Evolutionary conservation across 2,888 invertebrate genomes (phyloP).

Genomic region (Colostygia pectinataria): DNA sequence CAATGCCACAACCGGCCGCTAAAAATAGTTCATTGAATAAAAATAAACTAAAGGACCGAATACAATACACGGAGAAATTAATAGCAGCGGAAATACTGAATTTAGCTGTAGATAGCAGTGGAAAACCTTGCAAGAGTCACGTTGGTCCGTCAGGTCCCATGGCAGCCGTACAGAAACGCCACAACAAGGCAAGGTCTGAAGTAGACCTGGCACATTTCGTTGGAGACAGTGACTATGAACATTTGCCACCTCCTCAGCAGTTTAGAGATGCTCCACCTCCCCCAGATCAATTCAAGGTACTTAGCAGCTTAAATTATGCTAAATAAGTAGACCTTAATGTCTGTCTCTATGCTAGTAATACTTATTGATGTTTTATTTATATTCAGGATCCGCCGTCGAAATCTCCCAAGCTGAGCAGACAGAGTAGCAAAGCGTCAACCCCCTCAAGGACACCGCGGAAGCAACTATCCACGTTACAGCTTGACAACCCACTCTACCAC

Average conservation of each 20-base stretch:
- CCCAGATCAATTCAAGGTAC: slow-evolving; percentile 86
- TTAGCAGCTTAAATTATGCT: background rate
- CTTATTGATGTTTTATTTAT: background rate
- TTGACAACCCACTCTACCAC: slow-evolving; percentile 91
- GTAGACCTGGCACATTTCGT: slow-evolving; percentile 80
- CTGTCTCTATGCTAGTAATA: too few relatives aligned
- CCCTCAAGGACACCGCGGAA: slow-evolving; percentile 70
- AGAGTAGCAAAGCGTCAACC: slow-evolving; percentile 75
- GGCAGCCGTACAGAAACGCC: slow-evolving; percentile 59
- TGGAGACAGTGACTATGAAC: slow-evolving; percentile 86
- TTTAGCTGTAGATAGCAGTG: slow-evolving; percentile 62
- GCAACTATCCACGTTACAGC: slow-evolving; percentile 67
- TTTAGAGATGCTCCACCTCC: slow-evolving; percentile 92
- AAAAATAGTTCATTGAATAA: slow-evolving; percentile 48
- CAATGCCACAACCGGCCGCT: slow-evolving; percentile 49
- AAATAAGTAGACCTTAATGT: background rate
- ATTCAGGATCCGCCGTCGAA: slow-evolving; percentile 73
- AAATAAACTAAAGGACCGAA: slow-evolving; percentile 69
- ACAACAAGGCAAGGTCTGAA: slow-evolving; percentile 83
- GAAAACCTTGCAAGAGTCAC: slow-evolving; percentile 58
- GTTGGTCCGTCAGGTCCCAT: slow-evolving; percentile 44
- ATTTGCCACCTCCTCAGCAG: slow-evolving; percentile 92
- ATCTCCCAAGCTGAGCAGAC: slow-evolving; percentile 70
- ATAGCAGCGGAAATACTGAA: slow-evolving; percentile 77
- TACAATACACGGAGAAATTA: slow-evolving; percentile 77